phyloP scores from a whole-genome alignment of 2,888 invertebrate species.

The Cantharis rufa region DNA sequence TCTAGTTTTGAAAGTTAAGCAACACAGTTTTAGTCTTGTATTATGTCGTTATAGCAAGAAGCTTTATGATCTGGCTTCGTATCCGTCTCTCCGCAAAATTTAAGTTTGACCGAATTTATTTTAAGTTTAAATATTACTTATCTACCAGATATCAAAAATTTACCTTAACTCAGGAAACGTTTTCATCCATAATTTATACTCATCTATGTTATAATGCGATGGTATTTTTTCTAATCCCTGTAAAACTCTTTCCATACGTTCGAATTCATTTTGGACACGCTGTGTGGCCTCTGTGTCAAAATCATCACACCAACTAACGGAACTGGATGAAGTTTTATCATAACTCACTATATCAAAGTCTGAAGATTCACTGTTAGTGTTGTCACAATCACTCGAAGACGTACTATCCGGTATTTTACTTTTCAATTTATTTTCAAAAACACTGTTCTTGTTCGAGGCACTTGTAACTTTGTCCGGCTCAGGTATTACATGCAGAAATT shows the following conservation, averaged over 20 bases:
- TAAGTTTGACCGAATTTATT: no score
- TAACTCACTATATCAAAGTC: slow-evolving; percentile 27
- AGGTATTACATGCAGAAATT: slow-evolving; percentile 14
- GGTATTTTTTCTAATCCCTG: slow-evolving; percentile 60
- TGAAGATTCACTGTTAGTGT: slow-evolving; percentile 5
- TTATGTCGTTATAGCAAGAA: no score
- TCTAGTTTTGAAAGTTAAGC: no score
- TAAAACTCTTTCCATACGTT: slow-evolving; percentile 61
- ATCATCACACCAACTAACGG: slow-evolving; percentile 59
- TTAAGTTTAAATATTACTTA: no score
- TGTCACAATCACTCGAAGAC: slow-evolving; percentile 4
- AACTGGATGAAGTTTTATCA: slow-evolving; percentile 49
- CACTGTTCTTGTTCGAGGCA: neutral
- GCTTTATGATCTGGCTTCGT: no score
- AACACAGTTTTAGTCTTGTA: no score
- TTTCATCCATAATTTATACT: slow-evolving; percentile 64
- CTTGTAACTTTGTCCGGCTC: slow-evolving; percentile 10
- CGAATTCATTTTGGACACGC: slow-evolving; percentile 60
- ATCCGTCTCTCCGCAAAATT: no score
- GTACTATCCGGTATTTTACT: neutral
- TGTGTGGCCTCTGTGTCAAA: slow-evolving; percentile 60
- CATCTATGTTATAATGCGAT: slow-evolving; percentile 59
- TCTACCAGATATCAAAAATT: neutral
- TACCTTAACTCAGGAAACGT: slow-evolving; percentile 64
- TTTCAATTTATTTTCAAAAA: neutral